Conservation (phyloP, 2,888 invertebrate species). For the Aphrophora alni region DNA sequence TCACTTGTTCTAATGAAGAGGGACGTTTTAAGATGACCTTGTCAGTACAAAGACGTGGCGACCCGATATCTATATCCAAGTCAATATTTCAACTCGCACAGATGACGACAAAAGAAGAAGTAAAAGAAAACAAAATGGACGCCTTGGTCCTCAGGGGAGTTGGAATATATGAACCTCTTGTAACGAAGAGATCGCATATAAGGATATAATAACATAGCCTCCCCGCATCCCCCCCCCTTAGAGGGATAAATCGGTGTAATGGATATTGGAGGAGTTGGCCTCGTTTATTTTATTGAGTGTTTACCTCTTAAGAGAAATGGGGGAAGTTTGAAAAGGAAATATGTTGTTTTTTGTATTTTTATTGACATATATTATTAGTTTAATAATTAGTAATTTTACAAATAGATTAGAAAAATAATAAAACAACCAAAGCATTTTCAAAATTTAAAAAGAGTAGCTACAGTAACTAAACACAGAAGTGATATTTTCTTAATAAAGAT, state of each 20-base stretch:
- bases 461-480: too few species aligned
- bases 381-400: too few species aligned
- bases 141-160: neutral
- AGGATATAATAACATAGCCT: neutral
- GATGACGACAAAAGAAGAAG: neutral
- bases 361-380: too few species aligned
- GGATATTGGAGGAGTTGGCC: neutral
- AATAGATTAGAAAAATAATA: too few species aligned
- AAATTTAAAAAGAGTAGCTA: too few species aligned
- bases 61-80: neutral
- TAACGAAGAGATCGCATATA: neutral
- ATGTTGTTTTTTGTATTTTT: too few species aligned
- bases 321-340: too few species aligned
- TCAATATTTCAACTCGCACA: neutral
- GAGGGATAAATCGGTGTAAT: neutral
- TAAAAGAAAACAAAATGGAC: conserved; percentile 1
- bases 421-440: too few species aligned
- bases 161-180: conserved; percentile 1
- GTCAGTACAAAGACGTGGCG: too few species aligned
- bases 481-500: too few species aligned
- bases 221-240: neutral
- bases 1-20: too few species aligned
- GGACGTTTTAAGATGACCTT: too few species aligned
- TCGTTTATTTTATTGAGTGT: neutral
- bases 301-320: neutral